A percentile compares a stretch with the other conserved stretches of the same genome.
Conservation (phyloP, 1,140 invertebrate species). For the Philopotamus ludificatus region DNA sequence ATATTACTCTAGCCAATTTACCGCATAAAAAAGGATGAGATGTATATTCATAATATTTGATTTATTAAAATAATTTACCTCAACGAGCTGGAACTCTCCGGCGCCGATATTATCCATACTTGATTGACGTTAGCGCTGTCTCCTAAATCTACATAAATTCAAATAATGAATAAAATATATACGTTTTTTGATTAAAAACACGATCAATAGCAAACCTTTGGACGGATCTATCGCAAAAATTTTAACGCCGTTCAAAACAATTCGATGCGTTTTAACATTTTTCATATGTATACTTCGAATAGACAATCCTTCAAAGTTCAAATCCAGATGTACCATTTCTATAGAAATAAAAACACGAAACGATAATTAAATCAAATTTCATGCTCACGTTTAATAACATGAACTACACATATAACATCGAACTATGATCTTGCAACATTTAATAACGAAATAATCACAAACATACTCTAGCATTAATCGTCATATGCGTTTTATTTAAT, state of each 20-base stretch:
- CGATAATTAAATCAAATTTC: too few species aligned
- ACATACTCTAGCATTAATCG: not conserved
- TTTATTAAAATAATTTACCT: too few species aligned
- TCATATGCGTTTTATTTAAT: not conserved
- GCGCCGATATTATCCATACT: conserved; percentile 32
- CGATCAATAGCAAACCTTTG: conserved; percentile 24
- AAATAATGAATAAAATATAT: not conserved
- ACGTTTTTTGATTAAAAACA: conserved; percentile 2
- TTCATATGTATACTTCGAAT: conserved; percentile 19
- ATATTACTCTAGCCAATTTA: too few species aligned
- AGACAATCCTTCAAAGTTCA: conserved; percentile 34
- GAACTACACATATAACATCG: not conserved
- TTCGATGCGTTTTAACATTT: conserved; percentile 18
- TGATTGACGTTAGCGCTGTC: conserved; percentile 7
- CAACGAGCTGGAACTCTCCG: conserved; percentile 12
- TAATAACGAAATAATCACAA: too few species aligned
- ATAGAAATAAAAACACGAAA: conserved; percentile 5
- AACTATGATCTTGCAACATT: too few species aligned
- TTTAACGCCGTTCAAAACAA: conserved; percentile 33
- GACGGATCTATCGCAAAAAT: conserved; percentile 30
- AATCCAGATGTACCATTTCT: conserved; percentile 36
- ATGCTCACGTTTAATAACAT: too few species aligned
- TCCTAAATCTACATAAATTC: not conserved
- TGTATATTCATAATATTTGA: too few species aligned
- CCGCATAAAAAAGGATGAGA: too few species aligned